These are phyloP conservation scores for Cephus pygmeus DNA, from an alignment of 2,888 invertebrate species.

Conservation along the genomic window DNA sequence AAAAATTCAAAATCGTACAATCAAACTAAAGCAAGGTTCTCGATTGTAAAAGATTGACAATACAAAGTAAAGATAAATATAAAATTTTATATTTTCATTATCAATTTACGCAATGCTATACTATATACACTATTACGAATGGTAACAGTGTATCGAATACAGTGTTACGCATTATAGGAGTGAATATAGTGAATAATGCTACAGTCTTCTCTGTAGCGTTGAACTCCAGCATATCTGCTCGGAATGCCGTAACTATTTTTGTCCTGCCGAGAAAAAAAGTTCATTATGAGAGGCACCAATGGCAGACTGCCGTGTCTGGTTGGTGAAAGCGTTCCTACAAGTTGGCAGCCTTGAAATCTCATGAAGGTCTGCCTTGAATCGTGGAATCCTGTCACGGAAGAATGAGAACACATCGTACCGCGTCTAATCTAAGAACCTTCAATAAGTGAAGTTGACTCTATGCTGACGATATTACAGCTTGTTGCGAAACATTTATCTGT, in stretches of 20 bases:
- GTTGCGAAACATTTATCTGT: background rate
- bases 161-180: background rate
- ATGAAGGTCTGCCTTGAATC: background rate
- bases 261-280: background rate
- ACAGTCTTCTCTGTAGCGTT: background rate
- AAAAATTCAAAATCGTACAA: background rate
- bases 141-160: background rate
- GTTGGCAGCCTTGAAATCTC: background rate
- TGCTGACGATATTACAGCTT: background rate
- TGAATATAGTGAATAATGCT: background rate
- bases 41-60: background rate
- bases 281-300: background rate
- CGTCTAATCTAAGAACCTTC: background rate
- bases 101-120: background rate
- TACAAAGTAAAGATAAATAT: background rate
- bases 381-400: conserved; percentile 1
- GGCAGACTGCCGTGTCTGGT: background rate
- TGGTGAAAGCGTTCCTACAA: background rate
- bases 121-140: background rate
- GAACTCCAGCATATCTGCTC: background rate
- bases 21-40: background rate
- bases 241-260: background rate
- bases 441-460: background rate
- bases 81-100: background rate
- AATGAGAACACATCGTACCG: background rate